Evolutionary conservation across 2,113 vertebrate genomes (phyloP).

Genomic region (Pollimyrus isidori): DNA sequence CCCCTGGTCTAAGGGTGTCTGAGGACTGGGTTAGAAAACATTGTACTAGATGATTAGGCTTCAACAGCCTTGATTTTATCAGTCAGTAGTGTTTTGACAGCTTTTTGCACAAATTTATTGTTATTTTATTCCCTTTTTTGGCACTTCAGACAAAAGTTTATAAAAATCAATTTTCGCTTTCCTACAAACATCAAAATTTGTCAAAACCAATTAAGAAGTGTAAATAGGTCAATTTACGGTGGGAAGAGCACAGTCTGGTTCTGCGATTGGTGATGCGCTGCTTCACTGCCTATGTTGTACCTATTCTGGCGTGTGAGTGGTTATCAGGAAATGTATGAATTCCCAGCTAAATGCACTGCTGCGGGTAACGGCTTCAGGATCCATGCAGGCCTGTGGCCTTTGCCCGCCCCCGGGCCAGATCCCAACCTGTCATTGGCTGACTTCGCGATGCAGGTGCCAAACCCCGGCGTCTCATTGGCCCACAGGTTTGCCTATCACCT

Average conservation of each 20-base stretch:
- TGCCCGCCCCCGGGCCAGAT: not conserved
- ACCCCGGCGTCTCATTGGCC: not conserved
- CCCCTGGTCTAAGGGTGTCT: not conserved
- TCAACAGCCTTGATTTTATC: not conserved
- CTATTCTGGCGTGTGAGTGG: not conserved
- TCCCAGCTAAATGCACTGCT: not conserved
- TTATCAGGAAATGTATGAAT: not conserved
- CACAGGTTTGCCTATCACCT: constrained; percentile 94
- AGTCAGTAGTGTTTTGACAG: not conserved
- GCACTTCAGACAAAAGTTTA: not conserved
- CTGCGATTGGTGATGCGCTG: not conserved
- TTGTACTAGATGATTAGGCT: not conserved
- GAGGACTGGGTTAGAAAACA: not conserved
- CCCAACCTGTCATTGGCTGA: not conserved
- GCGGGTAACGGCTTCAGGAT: not conserved
- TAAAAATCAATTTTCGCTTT: not conserved
- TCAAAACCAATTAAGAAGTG: not conserved
- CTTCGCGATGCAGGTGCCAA: not conserved
- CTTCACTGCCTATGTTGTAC: not conserved
- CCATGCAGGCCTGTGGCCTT: not conserved
- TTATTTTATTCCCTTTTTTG: not conserved
- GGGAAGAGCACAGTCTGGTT: not conserved
- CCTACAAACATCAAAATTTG: not conserved
- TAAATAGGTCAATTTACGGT: not conserved
- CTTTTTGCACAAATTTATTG: not conserved